Evolutionary conservation across 1,140 invertebrate species (phyloP), one percentile per base, ranked within the genome.

Genomic region (Oncopodura yosiiana): DNA sequence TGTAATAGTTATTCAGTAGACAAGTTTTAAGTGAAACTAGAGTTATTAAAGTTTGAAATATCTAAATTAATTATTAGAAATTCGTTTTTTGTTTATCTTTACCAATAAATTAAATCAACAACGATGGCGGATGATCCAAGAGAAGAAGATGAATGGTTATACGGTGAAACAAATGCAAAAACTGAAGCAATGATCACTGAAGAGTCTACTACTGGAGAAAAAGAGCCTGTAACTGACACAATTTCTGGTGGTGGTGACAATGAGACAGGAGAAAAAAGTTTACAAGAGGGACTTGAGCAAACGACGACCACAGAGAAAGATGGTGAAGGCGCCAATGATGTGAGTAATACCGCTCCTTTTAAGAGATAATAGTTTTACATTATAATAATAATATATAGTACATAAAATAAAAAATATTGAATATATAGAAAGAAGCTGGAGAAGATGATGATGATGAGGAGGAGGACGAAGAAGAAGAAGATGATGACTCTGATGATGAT

Each of bases 401-500:
- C 16, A 14, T 14, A 12, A 37, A n/a, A 34, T 46, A 11, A 27
- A 37, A 24, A 32, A 34, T 18, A 41, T 11, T 24, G 56, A 26
- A 38, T 43, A 29, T 18, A 26, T 42, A 41, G 44, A 12, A 19
- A 38, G 43, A 43, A 42, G 16, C 26, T 26, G 53, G 32, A 19
- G 51, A 56, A 48, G 56, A 49, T 11, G 42, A 11, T 27, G 37
- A 50, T 19, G 29, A 46, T 53, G 78, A 74, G 58, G 76, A 78
- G 54, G 79, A 81, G 29, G 80, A 82, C 53, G 77, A 77, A 4
- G 82, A 85, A 54, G 78, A 79, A 0, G 75, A 78, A 30, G 81
- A 78, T n/a, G 85, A 88, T 61, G 74, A 74, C 2, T 83, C 85
- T 58, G 84, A 82, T 56, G 81, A 84, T 60, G 86, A 90, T 69